These are phyloP conservation scores for Thumatha senex DNA, from an alignment of 2,888 invertebrate species.

Conservation along the genomic window DNA sequence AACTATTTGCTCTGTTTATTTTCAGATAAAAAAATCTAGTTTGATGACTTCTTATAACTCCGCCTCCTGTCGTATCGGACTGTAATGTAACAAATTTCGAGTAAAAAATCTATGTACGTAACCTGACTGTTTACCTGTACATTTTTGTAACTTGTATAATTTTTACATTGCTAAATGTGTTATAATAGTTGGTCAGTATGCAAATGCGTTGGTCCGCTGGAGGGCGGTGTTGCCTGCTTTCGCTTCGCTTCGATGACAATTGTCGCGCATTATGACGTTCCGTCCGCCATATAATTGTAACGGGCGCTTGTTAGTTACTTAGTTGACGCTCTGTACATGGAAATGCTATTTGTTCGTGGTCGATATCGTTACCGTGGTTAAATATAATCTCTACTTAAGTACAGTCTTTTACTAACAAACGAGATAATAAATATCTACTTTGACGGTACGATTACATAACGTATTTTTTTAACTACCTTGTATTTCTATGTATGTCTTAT, in stretches of 20 bases:
- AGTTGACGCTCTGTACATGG: constrained; percentile 7
- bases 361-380: constrained; percentile 2
- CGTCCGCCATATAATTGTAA: constrained; percentile 1
- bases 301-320: constrained; percentile 18
- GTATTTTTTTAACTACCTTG: too few relatives aligned
- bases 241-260: constrained; percentile 19
- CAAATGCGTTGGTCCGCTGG: constrained; percentile 30
- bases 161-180: neutral
- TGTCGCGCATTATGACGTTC: constrained; percentile 9
- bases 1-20: constrained; percentile 44
- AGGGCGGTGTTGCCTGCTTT: constrained; percentile 13
- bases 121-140: too few relatives aligned
- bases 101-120: too few relatives aligned
- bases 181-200: constrained; percentile 28
- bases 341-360: constrained; percentile 16
- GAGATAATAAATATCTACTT: neutral
- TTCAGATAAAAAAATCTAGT: constrained; percentile 24
- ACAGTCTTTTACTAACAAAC: too few relatives aligned
- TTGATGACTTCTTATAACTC: neutral
- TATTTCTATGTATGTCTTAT: too few relatives aligned
- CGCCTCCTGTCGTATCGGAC: neutral
- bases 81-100: constrained; percentile 13
- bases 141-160: neutral
- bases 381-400: neutral
- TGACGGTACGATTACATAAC: neutral